Evolutionary conservation across 1,140 invertebrate species (phyloP).

Genomic region (Sycobia sp.): DNA sequence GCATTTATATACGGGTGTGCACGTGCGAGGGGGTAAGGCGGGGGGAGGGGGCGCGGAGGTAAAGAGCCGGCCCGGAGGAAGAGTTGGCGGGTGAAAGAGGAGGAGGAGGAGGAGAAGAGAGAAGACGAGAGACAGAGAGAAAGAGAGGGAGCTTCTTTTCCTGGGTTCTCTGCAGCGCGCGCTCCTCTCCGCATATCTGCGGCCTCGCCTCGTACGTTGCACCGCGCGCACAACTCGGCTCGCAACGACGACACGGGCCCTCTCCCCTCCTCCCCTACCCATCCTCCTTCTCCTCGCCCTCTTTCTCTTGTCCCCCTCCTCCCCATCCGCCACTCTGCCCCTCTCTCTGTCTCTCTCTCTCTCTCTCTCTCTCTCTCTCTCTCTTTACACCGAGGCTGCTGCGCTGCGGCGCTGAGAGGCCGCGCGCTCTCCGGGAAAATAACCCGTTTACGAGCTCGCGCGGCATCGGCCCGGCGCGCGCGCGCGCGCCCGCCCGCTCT

Average conservation of each 20-base stretch:
- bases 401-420: conserved; percentile 12
- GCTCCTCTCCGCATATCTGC: conserved; percentile 34
- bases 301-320: too few species aligned
- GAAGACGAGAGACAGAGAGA: not conserved
- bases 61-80: too few species aligned
- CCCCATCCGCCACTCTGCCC: conserved; percentile 12
- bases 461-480: not conserved
- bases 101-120: too few species aligned
- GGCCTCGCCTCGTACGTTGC: conserved; percentile 34
- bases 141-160: conserved; percentile 30
- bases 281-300: not conserved
- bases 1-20: too few species aligned
- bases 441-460: conserved; percentile 23
- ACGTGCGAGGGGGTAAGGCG: too few species aligned
- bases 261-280: not conserved
- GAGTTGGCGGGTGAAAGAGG: not conserved
- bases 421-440: conserved; percentile 32
- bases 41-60: too few species aligned
- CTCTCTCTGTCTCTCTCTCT: conserved; percentile 12
- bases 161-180: conserved; percentile 10
- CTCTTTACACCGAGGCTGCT: not conserved
- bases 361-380: not conserved
- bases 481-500: not conserved
- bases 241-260: conserved; percentile 10
- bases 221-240: conserved; percentile 13